Evolutionary conservation across 2,113 vertebrate genomes (phyloP).

Genomic region (Calypte anna): DNA sequence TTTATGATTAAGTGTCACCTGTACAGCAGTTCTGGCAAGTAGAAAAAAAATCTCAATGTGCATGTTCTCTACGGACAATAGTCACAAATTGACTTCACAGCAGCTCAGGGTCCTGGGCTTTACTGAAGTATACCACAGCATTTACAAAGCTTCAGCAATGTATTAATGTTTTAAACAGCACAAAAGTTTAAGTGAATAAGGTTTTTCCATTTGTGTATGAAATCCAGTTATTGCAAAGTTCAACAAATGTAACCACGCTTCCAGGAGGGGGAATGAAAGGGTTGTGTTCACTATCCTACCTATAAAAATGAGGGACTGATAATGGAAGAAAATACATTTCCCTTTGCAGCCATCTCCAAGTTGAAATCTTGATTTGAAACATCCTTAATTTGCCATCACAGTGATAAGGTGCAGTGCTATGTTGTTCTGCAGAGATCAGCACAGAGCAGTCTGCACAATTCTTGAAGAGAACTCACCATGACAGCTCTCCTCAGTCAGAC

Average conservation of each 20-base stretch:
- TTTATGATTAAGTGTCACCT: background rate
- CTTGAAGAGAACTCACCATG: background rate
- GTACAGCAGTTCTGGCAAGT: background rate
- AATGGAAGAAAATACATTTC: background rate
- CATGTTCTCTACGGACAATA: background rate
- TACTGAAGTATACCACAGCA: background rate
- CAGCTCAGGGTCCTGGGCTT: background rate
- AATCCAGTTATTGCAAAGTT: background rate
- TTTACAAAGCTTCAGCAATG: background rate
- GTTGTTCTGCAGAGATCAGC: background rate
- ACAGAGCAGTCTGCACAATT: background rate
- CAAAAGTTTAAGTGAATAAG: background rate
- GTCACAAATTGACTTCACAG: background rate
- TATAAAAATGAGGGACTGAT: background rate
- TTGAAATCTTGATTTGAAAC: background rate
- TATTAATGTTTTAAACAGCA: background rate
- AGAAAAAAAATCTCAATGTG: background rate
- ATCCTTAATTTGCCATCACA: background rate
- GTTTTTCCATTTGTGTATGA: background rate
- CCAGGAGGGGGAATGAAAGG: background rate
- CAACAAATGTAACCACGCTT: background rate
- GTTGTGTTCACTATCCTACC: background rate
- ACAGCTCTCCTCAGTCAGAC: background rate
- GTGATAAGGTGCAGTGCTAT: background rate
- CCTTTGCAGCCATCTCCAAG: background rate